Evolutionary conservation across 2,797 vertebrate species (phyloP).

Genomic region (Notolabrus celidotus): DNA sequence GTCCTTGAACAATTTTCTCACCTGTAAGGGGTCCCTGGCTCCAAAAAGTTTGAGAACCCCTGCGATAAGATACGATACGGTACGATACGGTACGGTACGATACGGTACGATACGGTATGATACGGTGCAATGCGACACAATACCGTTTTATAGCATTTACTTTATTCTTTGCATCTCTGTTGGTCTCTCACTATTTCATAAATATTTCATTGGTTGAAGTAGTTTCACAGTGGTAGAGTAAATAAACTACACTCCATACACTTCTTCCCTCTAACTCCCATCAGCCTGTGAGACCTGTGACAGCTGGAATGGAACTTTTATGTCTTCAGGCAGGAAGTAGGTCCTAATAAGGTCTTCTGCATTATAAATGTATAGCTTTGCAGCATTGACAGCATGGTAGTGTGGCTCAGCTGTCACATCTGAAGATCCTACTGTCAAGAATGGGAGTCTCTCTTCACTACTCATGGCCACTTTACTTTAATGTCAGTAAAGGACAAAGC

Average conservation of each 20-base stretch:
- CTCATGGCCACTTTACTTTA: no score
- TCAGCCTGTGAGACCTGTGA: slow-evolving; percentile 37
- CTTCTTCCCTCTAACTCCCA: slow-evolving; percentile 1
- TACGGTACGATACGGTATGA: no score
- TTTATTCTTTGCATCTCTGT: no score
- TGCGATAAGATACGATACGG: no score
- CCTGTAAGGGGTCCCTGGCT: no score
- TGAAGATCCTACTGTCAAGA: slow-evolving; percentile 5
- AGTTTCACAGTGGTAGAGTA: not conserved
- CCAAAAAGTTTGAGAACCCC: no score
- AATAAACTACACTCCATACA: slow-evolving; percentile 22
- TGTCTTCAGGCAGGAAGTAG: slow-evolving; percentile 28
- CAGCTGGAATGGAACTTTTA: slow-evolving; percentile 44
- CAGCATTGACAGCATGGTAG: slow-evolving; percentile 11
- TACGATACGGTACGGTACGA: no score
- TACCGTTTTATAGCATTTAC: no score
- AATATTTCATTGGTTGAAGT: not conserved
- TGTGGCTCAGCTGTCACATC: not conserved
- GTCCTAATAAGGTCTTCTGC: slow-evolving; percentile 20
- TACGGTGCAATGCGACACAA: no score
- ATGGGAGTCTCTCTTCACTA: not conserved
- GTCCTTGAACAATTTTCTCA: no score
- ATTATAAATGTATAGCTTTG: slow-evolving; percentile 45
- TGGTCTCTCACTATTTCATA: no score
- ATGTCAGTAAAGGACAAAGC: not conserved